phyloP scores from a whole-genome alignment of 2,797 vertebrate species.

The Astyanax mexicanus region DNA sequence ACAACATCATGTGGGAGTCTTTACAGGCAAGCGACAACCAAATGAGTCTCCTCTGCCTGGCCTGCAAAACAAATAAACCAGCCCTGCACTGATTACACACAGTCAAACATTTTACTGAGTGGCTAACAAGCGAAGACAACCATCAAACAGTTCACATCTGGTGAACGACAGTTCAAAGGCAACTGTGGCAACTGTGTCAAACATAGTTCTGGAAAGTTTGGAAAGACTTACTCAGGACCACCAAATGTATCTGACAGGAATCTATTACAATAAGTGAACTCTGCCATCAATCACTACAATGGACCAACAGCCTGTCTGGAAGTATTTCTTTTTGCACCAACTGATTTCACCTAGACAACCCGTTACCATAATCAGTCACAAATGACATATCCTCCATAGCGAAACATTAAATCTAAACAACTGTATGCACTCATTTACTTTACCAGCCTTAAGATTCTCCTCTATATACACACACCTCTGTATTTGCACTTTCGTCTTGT shows the following conservation, averaged over 20 bases:
- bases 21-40: background rate
- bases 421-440: too few species aligned
- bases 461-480: too few species aligned
- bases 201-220: background rate
- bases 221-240: background rate
- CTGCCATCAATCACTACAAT: too few species aligned
- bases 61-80: slow-evolving; percentile 15
- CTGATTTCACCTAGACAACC: too few species aligned
- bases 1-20: background rate
- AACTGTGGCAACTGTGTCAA: background rate
- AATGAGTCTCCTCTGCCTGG: background rate
- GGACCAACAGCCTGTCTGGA: too few species aligned
- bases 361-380: too few species aligned
- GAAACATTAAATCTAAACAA: too few species aligned
- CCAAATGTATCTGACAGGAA: background rate
- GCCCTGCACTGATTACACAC: background rate
- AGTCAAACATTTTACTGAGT: background rate
- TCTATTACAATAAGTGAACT: too few species aligned
- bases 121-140: background rate
- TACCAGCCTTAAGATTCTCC: too few species aligned
- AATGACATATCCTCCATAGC: too few species aligned
- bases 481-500: too few species aligned
- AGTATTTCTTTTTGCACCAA: too few species aligned
- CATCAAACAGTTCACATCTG: slow-evolving; percentile 10
- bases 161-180: background rate